Base-by-base conservation (phyloP, 2,888 invertebrate genomes). In the Microctonus aethiopoides region DNA sequence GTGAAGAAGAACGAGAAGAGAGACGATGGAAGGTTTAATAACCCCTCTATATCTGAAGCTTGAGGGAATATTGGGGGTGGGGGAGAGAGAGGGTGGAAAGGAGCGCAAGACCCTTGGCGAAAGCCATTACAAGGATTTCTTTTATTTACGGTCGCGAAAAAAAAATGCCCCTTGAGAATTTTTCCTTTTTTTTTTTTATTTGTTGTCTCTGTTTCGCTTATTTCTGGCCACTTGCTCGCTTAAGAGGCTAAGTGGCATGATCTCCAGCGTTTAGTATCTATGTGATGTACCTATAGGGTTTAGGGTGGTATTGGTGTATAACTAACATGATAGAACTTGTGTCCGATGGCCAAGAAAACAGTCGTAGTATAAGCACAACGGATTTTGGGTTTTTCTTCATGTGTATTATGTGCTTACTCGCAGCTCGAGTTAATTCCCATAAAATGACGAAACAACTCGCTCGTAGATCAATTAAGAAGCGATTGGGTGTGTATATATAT, bases 41-140 rank as follows among this genome's bases (percentile, higher is more conserved):
- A 66, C 70, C 66, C 67, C 66, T 61, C 67, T 75, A 76, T 68
- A 74, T 74, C 73, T 74, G 70, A 46, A 61, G 68, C 61, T 68
- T 69, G 72, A 78, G 61, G 51, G 26, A 11, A 34, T 29, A 57
- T 13, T 46, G 71, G 26, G 26, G n/a, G 13, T 16, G 51, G 11
- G 39, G 22, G 36, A 61, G 32, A 39, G 26, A 70, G 68, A 26
- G 41, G 41, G 70, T 20, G 56, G 67, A 57, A 57, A 67, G 61
- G 46, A 70, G 51, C 52, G 54, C 39, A 68, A 72, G 68, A 78
- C 78, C 78, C 81, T 79, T 79, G 80, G 74, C 81, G 80, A 85
- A 82, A 84, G 81, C 82, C 81, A 85, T 85, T 84, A 84, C 84
- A 78, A 83, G 85, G 84, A 85, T 85, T 84, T 85, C 83, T 84